These are phyloP conservation scores for Drosophila busckii DNA, from an alignment of 1,140 invertebrate genomes.

Conservation along the genomic window DNA sequence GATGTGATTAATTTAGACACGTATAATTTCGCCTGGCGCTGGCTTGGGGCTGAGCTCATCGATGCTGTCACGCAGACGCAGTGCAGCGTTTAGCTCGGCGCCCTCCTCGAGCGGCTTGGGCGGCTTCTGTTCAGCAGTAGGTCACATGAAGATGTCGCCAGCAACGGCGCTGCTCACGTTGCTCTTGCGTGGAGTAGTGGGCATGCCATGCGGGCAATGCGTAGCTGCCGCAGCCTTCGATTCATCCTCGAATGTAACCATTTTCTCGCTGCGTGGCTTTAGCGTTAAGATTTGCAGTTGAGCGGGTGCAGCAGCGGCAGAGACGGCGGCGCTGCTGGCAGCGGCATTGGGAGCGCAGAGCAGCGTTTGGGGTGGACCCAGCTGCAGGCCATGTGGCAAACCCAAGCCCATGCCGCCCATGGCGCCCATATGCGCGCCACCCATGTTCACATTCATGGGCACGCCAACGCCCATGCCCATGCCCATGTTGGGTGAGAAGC, in stretches of 20 bases:
- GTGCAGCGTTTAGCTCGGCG: constrained; percentile 40
- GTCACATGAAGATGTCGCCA: constrained; percentile 84
- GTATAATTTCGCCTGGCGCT: constrained; percentile 69
- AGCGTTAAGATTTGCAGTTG: constrained; percentile 71
- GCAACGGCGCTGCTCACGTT: constrained; percentile 53
- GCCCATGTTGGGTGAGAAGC: constrained; percentile 63
- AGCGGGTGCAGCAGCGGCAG: no score
- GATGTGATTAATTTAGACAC: constrained; percentile 44
- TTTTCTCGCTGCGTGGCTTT: constrained; percentile 84
- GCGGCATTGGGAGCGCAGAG: constrained; percentile 57
- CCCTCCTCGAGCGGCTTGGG: constrained; percentile 14
- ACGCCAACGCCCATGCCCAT: constrained; percentile 36
- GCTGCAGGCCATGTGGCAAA: constrained; percentile 63
- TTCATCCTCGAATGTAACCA: constrained; percentile 91
- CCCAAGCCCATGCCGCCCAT: constrained; percentile 39
- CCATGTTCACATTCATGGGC: constrained; percentile 42
- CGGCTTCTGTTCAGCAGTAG: constrained; percentile 41
- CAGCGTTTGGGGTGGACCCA: constrained; percentile 65
- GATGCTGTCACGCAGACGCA: constrained; percentile 58
- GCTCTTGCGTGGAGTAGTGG: constrained; percentile 77
- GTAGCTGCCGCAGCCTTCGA: constrained; percentile 67
- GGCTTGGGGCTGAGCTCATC: constrained; percentile 64
- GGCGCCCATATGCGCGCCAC: constrained; percentile 33
- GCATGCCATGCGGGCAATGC: constrained; percentile 71
- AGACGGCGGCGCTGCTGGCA: constrained; percentile 67